These are phyloP conservation scores for Eretmochelys imbricata DNA, from an alignment of 2,113 vertebrate species.

Conservation along the genomic window DNA sequence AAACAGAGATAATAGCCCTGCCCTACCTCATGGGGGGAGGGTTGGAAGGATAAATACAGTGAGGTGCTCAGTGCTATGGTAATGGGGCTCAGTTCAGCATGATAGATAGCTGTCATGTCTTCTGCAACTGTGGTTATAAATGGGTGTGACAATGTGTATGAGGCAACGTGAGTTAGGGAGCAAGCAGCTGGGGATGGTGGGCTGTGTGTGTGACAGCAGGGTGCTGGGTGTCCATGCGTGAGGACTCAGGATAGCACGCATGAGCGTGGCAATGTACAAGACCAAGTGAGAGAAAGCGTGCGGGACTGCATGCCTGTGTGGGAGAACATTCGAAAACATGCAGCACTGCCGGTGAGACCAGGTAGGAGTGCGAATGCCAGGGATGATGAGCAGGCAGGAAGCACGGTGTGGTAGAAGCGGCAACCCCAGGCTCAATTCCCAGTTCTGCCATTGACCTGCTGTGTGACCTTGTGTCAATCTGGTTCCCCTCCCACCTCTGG, in stretches of 20 bases:
- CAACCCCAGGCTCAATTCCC: neutral
- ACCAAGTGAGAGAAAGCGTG: neutral
- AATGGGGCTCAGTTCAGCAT: neutral
- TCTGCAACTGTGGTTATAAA: neutral
- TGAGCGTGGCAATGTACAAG: neutral
- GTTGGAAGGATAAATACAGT: neutral
- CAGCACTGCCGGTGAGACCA: too few relatives aligned
- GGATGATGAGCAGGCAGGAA: neutral
- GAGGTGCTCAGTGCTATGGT: neutral
- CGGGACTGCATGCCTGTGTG: neutral
- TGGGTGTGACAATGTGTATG: neutral
- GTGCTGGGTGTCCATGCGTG: neutral
- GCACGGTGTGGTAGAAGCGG: neutral
- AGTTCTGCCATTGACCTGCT: neutral
- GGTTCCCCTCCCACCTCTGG: neutral
- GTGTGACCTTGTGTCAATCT: neutral
- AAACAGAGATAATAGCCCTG: neutral
- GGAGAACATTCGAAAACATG: too few relatives aligned
- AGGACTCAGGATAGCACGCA: neutral
- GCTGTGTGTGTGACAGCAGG: neutral
- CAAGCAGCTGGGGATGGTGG: neutral
- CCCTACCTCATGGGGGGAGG: neutral
- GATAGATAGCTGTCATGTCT: neutral
- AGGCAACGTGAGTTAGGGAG: neutral
- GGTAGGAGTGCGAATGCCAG: too few relatives aligned